phyloP scores from a whole-genome alignment of 2,113 vertebrate genomes.

The Oncorhynchus tshawytscha region DNA sequence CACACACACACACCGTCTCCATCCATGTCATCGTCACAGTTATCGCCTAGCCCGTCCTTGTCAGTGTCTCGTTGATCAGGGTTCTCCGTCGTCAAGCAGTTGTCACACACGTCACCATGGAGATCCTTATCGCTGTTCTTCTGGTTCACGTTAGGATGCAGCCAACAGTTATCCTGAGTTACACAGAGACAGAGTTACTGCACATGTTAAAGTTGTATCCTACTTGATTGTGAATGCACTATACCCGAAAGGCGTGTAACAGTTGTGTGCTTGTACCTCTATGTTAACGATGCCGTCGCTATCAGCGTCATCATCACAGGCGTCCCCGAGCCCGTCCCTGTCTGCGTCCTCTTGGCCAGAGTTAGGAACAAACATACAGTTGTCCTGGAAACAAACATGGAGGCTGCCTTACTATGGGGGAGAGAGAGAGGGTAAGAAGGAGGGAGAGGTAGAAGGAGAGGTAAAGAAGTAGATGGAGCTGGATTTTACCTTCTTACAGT shows the following conservation, averaged over 20 bases:
- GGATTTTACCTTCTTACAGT: conserved; percentile 82
- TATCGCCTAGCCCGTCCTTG: conserved; percentile 88
- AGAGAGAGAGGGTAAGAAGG: neutral
- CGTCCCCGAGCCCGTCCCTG: conserved; percentile 83
- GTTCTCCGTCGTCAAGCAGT: conserved; percentile 83
- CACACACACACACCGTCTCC: conserved; percentile 81
- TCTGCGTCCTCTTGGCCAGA: conserved; percentile 98
- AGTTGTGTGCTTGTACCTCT: conserved; percentile 76
- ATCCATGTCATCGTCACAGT: conserved; percentile 96
- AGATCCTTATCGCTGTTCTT: conserved; percentile 88
- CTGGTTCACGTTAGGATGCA: conserved; percentile 87
- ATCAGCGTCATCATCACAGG: conserved; percentile 93
- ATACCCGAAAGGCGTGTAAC: neutral
- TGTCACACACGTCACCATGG: conserved; percentile 95
- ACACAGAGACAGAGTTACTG: conserved; percentile 8
- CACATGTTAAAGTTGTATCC: neutral
- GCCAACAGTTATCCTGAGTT: conserved; percentile 91
- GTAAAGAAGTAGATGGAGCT: neutral
- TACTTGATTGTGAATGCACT: no score
- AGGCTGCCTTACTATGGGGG: neutral
- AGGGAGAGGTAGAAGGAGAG: neutral
- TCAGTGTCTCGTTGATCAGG: conserved; percentile 93
- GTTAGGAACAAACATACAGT: conserved; percentile 92
- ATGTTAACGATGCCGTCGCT: conserved; percentile 87
- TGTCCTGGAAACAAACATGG: conserved; percentile 79